Conservation (phyloP, 1,140 invertebrate genomes). For the Solenopsis invicta region DNA sequence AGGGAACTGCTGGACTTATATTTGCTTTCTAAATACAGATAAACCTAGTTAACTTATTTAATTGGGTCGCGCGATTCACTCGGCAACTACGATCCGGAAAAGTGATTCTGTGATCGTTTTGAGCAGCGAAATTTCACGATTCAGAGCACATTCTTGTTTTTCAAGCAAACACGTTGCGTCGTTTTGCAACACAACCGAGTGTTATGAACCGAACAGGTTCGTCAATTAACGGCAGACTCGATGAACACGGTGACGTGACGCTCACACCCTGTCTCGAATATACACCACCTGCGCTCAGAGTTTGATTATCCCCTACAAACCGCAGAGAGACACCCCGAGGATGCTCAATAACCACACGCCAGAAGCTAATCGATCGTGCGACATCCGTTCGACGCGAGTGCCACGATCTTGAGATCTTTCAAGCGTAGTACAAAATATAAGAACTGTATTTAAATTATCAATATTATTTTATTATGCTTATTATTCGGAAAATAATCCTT, state of each 20-base stretch:
- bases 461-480: too few species aligned
- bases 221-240: conserved; percentile 27
- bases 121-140: conserved; percentile 1
- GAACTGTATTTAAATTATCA: neutral
- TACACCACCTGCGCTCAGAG: conserved; percentile 21
- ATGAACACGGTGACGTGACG: conserved; percentile 47
- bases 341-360: conserved; percentile 42
- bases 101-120: neutral
- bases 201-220: neutral
- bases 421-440: neutral
- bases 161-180: neutral
- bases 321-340: conserved; percentile 43
- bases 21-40: neutral
- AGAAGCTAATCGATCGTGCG: conserved; percentile 47
- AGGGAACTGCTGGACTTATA: neutral
- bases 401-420: neutral
- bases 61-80: neutral
- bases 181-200: neutral
- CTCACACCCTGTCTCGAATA: conserved; percentile 35
- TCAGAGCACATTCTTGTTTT: neutral
- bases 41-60: neutral
- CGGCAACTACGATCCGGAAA: neutral
- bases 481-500: neutral
- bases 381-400: conserved; percentile 28
- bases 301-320: conserved; percentile 59